Conservation (phyloP, 2,888 invertebrate species). For the Caenorhabditis zanzibari region DNA sequence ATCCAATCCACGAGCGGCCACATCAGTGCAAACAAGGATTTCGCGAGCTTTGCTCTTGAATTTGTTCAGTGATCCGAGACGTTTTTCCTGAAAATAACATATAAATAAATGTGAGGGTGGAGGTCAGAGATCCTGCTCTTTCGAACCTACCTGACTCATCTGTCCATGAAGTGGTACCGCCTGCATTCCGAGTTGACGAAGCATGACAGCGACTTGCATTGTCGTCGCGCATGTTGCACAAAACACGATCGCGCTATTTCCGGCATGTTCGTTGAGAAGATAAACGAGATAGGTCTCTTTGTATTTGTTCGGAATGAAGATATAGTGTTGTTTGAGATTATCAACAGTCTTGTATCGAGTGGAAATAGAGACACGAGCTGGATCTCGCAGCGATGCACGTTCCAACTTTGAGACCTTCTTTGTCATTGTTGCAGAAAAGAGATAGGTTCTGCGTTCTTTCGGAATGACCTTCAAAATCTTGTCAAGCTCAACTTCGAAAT, state of each 20-base stretch:
- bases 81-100: conserved; percentile 88
- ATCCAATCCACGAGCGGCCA: conserved; percentile 94
- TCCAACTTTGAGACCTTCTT: conserved; percentile 92
- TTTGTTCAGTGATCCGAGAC: conserved; percentile 95
- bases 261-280: conserved; percentile 93
- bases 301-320: conserved; percentile 96
- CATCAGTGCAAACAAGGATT: conserved; percentile 97
- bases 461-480: conserved; percentile 95
- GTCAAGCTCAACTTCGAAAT: conserved; percentile 95
- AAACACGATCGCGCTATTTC: conserved; percentile 97
- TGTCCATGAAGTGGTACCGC: conserved; percentile 99
- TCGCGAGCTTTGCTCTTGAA: conserved; percentile 96
- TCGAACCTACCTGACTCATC: conserved; percentile 90
- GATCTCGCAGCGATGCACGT: conserved; percentile 94
- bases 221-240: conserved; percentile 96
- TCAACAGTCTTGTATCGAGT: conserved; percentile 97
- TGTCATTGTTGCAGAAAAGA: conserved; percentile 99
- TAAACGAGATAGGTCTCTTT: conserved; percentile 98
- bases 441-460: conserved; percentile 92
- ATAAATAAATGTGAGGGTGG: conserved; percentile 40
- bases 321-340: conserved; percentile 94
- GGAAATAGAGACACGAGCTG: conserved; percentile 95
- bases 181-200: conserved; percentile 91
- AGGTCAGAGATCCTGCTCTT: conserved; percentile 26
- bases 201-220: conserved; percentile 90